Base-by-base conservation (phyloP, 2,113 vertebrate species). In the Cebus imitator region DNA sequence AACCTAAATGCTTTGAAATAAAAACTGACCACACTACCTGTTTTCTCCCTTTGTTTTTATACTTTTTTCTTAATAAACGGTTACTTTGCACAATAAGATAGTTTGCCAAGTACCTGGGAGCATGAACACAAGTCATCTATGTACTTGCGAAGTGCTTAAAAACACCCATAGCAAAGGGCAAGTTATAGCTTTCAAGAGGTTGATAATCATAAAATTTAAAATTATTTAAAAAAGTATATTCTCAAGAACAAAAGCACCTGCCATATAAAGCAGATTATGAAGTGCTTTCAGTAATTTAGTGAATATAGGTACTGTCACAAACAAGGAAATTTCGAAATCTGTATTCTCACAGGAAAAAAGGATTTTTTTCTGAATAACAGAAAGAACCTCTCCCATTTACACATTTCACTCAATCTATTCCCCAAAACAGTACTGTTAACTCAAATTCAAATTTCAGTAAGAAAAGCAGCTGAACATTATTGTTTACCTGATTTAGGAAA, bases 191-290 rank as follows among this genome's bases (percentile, higher is more conserved):
- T 83, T 87, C 21, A 87, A 83, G 35, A 20, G n/a, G 70, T 25
- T 43, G 32, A 76, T 58, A 89, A 92, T 82, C 64, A 81, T 50
- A 64, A 92, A 89, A 76, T 68, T 95, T 70, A n/a, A 93, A 97
- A 85, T 58, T 61, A 80, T 55, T 40, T 87, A 93, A 48, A 45
- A 7, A 91, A 57, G 52, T 82, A 81, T 10, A 92, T 50, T 94
- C 37, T 45, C 45, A 73, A 93, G 21, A 70, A 85, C 48, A 91
- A 97, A 89, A 91, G 5, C 43, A 94, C 72, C 48, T 95, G 43
- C 25, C 58, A 75, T 83, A 79, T 86, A 79, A 90, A 66, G 64
- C 89, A 96, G 32, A 75, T 73, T 61, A 91, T 48, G 27, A 58
- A 92, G 48, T 68, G 16, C 66, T 87, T 83, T 90, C 64, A 76